Base-by-base conservation (phyloP, 2,113 vertebrate genomes). In the Hucho hucho region DNA sequence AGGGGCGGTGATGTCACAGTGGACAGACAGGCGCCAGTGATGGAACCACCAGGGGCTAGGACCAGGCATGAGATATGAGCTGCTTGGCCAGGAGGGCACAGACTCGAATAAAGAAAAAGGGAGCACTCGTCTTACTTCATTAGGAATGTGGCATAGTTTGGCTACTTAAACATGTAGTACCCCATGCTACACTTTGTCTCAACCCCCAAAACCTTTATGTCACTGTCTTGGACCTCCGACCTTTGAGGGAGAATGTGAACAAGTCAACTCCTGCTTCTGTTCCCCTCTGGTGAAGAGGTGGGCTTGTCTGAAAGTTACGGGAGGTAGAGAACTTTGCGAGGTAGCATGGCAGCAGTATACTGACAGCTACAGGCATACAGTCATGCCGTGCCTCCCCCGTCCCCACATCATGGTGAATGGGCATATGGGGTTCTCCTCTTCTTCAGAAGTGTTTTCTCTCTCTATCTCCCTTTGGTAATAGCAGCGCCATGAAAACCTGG, bases 1-100 rank as follows among this genome's bases (percentile, higher is more conserved):
- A 92, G 18, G 90, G 77, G 25, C 90, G 84, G 24, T 92, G 89
- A 94, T 28, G 32, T 37, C 47, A 6, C 26, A 4, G 58, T 49
- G 47, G 47, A 49, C 14, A n/a, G 12, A 20, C 3, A 9, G n/a
- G 20, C 18, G 7, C 12, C 64, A 66, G 3, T 20, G 82, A 71
- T 3, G 49, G 77, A 81, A 68, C 74, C 37, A 37, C 71, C 69
- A 71, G 73, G 75, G 86, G 80, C 78, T 25, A 28, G 74, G 49
- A 53, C 67, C 12, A 58, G 69, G 61, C 2, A 18, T 14, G 68
- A 77, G 20, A 78, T 76, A 47, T 67, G 56, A 78, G 79, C 49
- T 69, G 76, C 56, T 61, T 37, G 49, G 64, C 9, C 14, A 24
- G 11, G 5, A 6, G 69, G 29, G 14, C 49, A 56, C 77, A 11